A percentile compares a stretch with the other conserved stretches of the same genome.
Evolutionary conservation across 2,888 invertebrate genomes (phyloP).

Genomic region (Phlogophora meticulosa): DNA sequence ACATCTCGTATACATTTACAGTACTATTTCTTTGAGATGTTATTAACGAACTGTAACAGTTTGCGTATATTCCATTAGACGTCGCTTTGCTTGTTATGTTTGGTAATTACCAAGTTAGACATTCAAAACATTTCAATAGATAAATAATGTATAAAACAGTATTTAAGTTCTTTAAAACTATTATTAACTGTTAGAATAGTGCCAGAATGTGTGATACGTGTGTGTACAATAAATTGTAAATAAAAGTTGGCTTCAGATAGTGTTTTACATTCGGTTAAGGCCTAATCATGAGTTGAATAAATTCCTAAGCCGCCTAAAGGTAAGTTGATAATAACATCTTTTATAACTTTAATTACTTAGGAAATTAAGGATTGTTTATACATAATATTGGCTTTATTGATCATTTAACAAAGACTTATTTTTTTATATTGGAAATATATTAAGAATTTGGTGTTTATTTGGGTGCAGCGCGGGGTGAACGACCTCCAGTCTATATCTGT

Average conservation of each 20-base stretch:
- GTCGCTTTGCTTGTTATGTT: constrained; percentile 44
- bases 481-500: constrained; percentile 71
- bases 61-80: constrained; percentile 14
- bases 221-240: constrained; percentile 1
- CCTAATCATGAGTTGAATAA: constrained; percentile 30
- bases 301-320: constrained; percentile 44
- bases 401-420: not conserved
- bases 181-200: constrained; percentile 17
- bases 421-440: constrained; percentile 5
- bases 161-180: not conserved
- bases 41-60: not conserved
- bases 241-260: not conserved
- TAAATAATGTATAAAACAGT: constrained; percentile 36
- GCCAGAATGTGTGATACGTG: constrained; percentile 21
- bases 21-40: not conserved
- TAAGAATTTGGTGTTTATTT: constrained; percentile 51
- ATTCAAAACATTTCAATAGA: constrained; percentile 45
- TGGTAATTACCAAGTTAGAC: constrained; percentile 14
- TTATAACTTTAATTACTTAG: not conserved
- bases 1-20: constrained; percentile 16
- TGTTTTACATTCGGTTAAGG: constrained; percentile 6
- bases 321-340: constrained; percentile 31
- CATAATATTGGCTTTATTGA: not conserved
- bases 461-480: constrained; percentile 74
- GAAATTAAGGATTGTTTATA: no score